These are phyloP conservation scores for Anser cygnoides DNA, from an alignment of 2,113 vertebrate genomes.

Conservation along the genomic window DNA sequence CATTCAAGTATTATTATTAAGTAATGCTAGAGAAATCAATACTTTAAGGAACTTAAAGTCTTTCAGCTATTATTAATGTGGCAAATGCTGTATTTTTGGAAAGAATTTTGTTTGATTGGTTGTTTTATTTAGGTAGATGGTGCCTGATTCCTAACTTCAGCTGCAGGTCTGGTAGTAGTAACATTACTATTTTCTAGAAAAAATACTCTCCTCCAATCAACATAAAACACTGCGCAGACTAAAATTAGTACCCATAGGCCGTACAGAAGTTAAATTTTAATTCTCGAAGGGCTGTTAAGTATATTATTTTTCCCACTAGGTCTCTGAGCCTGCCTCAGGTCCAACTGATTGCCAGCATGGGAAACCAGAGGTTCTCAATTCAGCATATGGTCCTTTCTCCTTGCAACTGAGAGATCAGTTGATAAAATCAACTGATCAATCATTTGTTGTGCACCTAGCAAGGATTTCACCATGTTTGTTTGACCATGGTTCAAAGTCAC, in stretches of 20 bases:
- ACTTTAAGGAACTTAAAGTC: not conserved
- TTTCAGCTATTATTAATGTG: not conserved
- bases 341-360: constrained; percentile 20
- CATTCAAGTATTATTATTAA: not conserved
- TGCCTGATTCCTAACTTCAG: not conserved
- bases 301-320: not conserved
- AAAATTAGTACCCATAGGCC: constrained; percentile 11
- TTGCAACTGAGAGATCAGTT: not conserved
- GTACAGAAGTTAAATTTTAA: constrained; percentile 43
- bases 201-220: not conserved
- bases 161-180: not conserved
- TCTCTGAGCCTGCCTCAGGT: constrained; percentile 23
- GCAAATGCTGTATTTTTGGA: not conserved
- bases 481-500: too few relatives aligned
- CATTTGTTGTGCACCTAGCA: too few relatives aligned
- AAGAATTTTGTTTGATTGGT: not conserved
- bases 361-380: not conserved
- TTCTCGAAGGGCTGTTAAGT: constrained; percentile 15
- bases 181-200: not conserved
- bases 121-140: not conserved
- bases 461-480: too few relatives aligned
- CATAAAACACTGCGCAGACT: not conserved
- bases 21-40: not conserved
- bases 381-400: not conserved
- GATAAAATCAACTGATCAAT: not conserved